Conservation (phyloP, 2,113 vertebrate genomes). For the Pseudonaja textilis region DNA sequence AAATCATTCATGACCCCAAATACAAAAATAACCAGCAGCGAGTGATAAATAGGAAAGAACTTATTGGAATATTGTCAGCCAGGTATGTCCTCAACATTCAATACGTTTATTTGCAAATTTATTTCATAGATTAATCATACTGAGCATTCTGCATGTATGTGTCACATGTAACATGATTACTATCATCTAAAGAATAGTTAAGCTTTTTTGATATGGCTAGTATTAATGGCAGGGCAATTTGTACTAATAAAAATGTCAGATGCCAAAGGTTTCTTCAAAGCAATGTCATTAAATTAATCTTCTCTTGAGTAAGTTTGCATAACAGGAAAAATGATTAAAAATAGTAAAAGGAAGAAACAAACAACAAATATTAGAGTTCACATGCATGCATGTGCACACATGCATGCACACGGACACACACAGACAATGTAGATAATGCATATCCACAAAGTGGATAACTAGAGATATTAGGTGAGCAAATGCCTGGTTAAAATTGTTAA, state of each 20-base stretch:
- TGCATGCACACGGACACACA: background rate
- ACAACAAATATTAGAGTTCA: background rate
- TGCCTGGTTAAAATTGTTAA: background rate
- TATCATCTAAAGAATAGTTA: background rate
- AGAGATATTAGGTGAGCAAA: background rate
- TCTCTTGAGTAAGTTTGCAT: background rate
- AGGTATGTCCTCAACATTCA: slow-evolving; percentile 70
- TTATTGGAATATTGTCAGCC: slow-evolving; percentile 75
- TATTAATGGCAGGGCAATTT: background rate
- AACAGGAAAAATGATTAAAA: background rate
- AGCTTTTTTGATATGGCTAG: background rate
- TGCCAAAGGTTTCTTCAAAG: background rate
- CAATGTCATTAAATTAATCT: background rate
- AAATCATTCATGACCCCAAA: slow-evolving; percentile 73
- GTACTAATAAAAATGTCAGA: background rate
- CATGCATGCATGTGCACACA: background rate
- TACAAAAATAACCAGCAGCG: slow-evolving; percentile 86
- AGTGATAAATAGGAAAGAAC: slow-evolving; percentile 83
- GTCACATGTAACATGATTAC: background rate
- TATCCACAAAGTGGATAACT: background rate
- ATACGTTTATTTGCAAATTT: background rate
- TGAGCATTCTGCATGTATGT: background rate
- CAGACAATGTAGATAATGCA: background rate
- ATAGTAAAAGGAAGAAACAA: background rate
- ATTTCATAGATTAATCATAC: background rate